Percentiles rank a stretch among this genome's conserved stretches.
These are phyloP conservation scores for Plagodis dolabraria DNA, from an alignment of 2,888 invertebrate genomes.

Conservation along the genomic window DNA sequence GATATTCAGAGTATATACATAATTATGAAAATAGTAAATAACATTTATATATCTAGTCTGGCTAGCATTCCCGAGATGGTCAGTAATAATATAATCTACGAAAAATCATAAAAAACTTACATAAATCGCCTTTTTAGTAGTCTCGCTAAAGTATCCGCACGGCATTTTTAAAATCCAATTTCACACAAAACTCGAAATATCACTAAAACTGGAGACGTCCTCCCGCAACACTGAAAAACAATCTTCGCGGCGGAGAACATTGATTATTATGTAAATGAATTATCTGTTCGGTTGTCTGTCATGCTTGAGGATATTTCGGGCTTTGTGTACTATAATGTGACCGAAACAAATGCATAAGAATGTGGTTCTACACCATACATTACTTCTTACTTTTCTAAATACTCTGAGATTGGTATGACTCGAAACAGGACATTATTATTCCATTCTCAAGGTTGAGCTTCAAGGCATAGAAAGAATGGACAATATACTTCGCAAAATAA, in stretches of 20 bases:
- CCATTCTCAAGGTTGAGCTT: slow-evolving; percentile 19
- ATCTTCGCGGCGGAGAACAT: slow-evolving; percentile 42
- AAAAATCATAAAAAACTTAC: slow-evolving; percentile 55
- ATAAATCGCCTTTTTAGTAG: slow-evolving; percentile 63
- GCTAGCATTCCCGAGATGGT: no score
- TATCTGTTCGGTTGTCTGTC: slow-evolving; percentile 62
- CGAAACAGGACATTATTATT: neutral
- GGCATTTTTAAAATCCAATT: slow-evolving; percentile 60
- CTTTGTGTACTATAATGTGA: slow-evolving; percentile 50
- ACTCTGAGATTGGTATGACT: neutral
- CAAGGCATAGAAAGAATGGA: neutral
- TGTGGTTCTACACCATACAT: slow-evolving; percentile 16
- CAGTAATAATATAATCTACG: no score
- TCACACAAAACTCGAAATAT: slow-evolving; percentile 23
- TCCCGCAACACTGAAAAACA: slow-evolving; percentile 48
- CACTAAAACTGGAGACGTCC: slow-evolving; percentile 28
- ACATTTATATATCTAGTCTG: no score
- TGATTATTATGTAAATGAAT: slow-evolving; percentile 78
- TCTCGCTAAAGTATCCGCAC: slow-evolving; percentile 74
- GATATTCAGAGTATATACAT: no score
- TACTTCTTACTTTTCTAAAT: slow-evolving; percentile 1
- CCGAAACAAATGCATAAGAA: slow-evolving; percentile 50
- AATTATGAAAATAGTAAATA: no score
- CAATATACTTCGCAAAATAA: no score
- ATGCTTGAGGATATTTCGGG: slow-evolving; percentile 57